Conservation (phyloP, 1,140 invertebrate genomes). For the Daktulosphaira vitifoliae region DNA sequence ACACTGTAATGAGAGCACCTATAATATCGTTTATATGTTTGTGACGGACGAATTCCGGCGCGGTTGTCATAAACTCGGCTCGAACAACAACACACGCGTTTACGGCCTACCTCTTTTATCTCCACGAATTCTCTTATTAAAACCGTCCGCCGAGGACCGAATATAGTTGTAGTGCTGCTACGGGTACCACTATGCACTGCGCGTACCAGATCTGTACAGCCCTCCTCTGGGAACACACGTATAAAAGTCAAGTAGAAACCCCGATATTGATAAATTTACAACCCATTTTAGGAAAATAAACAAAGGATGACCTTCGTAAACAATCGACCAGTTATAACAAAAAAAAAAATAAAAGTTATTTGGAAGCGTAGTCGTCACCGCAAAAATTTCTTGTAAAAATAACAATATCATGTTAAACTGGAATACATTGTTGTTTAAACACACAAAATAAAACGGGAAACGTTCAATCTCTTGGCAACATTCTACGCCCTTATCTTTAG, state of each 20-base stretch:
- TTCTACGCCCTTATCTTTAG: too few species aligned
- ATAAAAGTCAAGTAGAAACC: conserved; percentile 22
- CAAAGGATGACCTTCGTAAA: neutral
- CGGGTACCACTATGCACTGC: neutral
- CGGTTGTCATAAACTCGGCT: conserved; percentile 6
- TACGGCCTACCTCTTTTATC: conserved; percentile 7
- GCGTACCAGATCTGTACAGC: neutral
- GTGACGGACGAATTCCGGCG: conserved; percentile 6
- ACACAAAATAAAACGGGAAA: too few species aligned
- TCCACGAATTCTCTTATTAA: neutral
- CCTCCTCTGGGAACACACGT: neutral
- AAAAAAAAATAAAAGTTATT: too few species aligned
- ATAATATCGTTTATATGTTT: too few species aligned
- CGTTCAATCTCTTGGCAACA: too few species aligned
- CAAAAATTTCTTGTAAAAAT: too few species aligned
- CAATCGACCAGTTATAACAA: neutral
- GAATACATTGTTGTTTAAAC: too few species aligned
- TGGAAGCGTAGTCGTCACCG: too few species aligned
- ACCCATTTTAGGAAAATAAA: conserved; percentile 2
- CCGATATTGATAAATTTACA: conserved; percentile 33
- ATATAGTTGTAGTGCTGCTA: neutral
- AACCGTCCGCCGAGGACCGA: neutral
- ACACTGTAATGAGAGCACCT: conserved; percentile 23
- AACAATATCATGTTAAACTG: too few species aligned
- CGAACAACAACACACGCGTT: conserved; percentile 3